These are phyloP conservation scores for Pocillopora grandis DNA, from an alignment of 92 coral and sea anemone genomes.

Conservation along the genomic window DNA sequence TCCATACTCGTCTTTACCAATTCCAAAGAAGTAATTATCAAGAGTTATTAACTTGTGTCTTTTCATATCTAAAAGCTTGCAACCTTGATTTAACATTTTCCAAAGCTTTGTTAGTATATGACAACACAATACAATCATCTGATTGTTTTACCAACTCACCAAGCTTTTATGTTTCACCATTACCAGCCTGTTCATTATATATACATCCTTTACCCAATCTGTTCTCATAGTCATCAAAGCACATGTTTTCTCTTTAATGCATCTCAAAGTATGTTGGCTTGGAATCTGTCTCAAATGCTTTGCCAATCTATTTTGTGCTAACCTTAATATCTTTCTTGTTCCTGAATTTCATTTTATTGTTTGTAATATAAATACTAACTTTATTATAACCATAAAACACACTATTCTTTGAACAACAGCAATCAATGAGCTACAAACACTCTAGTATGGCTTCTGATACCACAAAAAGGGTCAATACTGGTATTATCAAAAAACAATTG, in stretches of 20 bases:
- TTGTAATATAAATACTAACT: no score
- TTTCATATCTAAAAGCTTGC: background rate
- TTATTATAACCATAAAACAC: no score
- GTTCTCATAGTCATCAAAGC: background rate
- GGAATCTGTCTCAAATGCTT: constrained; percentile 12
- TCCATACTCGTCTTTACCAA: background rate
- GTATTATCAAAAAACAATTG: constrained; percentile 24
- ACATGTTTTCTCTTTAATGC: constrained; percentile 50
- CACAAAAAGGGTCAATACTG: constrained; percentile 23
- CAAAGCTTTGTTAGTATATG: constrained; percentile 29
- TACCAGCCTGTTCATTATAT: constrained; percentile 31
- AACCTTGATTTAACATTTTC: background rate
- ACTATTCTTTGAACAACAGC: no score
- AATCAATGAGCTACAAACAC: no score
- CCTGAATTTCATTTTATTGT: no score
- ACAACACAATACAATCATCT: background rate
- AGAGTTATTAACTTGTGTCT: background rate
- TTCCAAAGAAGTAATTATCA: constrained; percentile 2
- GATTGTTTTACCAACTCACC: background rate
- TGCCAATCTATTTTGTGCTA: constrained; percentile 16
- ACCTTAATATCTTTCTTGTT: no score
- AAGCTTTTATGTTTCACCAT: constrained; percentile 23
- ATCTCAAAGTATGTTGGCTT: constrained; percentile 30
- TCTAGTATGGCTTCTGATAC: background rate
- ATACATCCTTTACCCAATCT: constrained; percentile 6